Base-by-base conservation (phyloP, 2,797 vertebrate species). In the Crenuchus spilurus region DNA sequence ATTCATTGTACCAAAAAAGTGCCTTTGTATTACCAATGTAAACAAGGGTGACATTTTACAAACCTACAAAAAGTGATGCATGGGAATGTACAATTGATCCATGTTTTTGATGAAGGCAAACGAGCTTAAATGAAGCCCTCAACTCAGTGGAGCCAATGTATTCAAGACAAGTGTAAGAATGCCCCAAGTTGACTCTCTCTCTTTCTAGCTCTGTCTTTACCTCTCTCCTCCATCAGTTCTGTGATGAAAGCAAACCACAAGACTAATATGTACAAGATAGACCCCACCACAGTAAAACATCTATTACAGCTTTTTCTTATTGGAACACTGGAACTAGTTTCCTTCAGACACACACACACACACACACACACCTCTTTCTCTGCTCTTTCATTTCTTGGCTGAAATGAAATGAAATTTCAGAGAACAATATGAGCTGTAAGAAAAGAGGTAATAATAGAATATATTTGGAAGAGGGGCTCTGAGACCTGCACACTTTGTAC, bases 361-460 rank as follows among this genome's bases (percentile, higher is more conserved):
- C 14, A 48, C 11, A 31, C 52, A 48, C 52, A 61, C 22, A 42
- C 48, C 42, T 37, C 51, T 31, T 44, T 31, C 30, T 68, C 18
- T 51, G 83, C 85, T 80, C 75, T 65, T 81, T 87, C 80, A 84
- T 87, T 77, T 66, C 70, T 18, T 67, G 76, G 70, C 72, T 83
- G 81, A 79, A 88, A 89, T 49, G 14, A 79, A 77, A 63, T 86
- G 48, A 85, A 85, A 87, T 88, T 89, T 84, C 74, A 85, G 72
- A 67, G 58, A 86, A 83, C 66, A 75, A 44, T 84, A 79, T 16
- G 42, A 83, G 76, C 81, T 71, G 78, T 78, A 48, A 62, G 55
- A 74, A 82, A 73, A 33, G 42, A 67, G 55, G 75, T 77, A 84
- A 85, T 82, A 78, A 85, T 65, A 42, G 54, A 84, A 81, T 84